Base-by-base conservation (phyloP, 2,888 invertebrate species). In the Drosophila aldrichi region DNA sequence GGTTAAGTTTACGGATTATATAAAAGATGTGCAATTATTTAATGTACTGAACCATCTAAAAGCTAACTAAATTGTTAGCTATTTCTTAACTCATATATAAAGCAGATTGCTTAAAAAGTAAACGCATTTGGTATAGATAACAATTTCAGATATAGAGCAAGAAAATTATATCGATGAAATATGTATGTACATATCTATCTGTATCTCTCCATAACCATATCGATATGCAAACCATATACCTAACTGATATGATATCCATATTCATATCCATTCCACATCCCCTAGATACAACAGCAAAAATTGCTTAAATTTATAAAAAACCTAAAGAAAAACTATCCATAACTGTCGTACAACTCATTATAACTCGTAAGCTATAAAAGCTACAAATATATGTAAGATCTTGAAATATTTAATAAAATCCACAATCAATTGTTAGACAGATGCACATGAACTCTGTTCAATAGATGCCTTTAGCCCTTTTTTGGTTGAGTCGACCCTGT, bases 1-100 rank as follows among this genome's bases (percentile, higher is more conserved):
- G 77, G 76, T 63, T 69, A 74, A 61, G 60, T 48, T 70, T 76
- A 55, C 43, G 20, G 22, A 25, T 76, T 58, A 46, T 48, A 52
- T 48, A 49, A 29, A 25, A 46, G 3, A 20, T 12, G 3, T 16
- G 32, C 65, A 66, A 67, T 66, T 66, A 66, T 38, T 34, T 25
- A 22, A 46, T 38, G 32, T 54, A 32, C 55, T 55, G 18, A 66
- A 55, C n/a, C 67, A 44, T 22, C 29, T 40, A 38, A 66, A 52
- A 18, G 32, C 18, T 22, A 32, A 29, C 12, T n/a, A 36, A 36
- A 25, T 43, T 43, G 16, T 44, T 44, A 29, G 36, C 16, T 12
- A 7, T 54, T 54, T 38, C 54, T 38, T 25, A 34, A 54, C 38
- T 38, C 10, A 38, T 10, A 52, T 2, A 8, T 22, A 36, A 36